Evolutionary conservation across 2,797 vertebrate species (phyloP).

Genomic region (Sorex maritimensis): DNA sequence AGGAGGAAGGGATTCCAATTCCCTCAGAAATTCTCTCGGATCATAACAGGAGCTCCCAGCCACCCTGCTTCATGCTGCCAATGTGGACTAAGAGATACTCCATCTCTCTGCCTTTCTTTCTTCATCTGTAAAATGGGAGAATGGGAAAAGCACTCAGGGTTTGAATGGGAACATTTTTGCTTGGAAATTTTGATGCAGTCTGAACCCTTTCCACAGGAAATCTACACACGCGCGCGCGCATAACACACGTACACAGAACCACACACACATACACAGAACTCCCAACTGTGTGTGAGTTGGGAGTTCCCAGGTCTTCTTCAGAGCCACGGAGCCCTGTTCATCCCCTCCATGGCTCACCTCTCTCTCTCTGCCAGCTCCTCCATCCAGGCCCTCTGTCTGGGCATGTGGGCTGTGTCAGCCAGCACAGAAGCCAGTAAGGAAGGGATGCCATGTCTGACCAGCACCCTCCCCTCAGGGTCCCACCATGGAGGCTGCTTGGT

Average conservation of each 20-base stretch:
- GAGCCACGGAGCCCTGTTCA: background rate
- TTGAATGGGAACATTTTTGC: background rate
- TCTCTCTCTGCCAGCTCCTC: background rate
- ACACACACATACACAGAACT: background rate
- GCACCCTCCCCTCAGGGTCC: background rate
- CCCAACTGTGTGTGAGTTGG: background rate
- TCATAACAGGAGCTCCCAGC: background rate
- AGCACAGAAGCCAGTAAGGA: background rate
- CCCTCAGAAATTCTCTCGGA: background rate
- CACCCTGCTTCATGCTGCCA: background rate
- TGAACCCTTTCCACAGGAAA: background rate
- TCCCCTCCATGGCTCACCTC: background rate
- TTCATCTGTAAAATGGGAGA: background rate
- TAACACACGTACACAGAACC: background rate
- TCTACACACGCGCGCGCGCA: background rate
- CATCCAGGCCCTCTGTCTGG: background rate
- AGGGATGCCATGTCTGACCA: background rate
- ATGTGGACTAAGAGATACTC: fast-evolving
- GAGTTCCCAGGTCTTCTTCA: background rate
- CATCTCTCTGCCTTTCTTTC: background rate
- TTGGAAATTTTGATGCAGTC: background rate
- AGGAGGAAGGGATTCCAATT: background rate
- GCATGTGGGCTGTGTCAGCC: background rate
- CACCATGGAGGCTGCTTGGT: background rate
- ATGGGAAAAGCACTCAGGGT: background rate